phyloP scores from a whole-genome alignment of 2,888 invertebrate species.

The Acanthosepion esculentum region DNA sequence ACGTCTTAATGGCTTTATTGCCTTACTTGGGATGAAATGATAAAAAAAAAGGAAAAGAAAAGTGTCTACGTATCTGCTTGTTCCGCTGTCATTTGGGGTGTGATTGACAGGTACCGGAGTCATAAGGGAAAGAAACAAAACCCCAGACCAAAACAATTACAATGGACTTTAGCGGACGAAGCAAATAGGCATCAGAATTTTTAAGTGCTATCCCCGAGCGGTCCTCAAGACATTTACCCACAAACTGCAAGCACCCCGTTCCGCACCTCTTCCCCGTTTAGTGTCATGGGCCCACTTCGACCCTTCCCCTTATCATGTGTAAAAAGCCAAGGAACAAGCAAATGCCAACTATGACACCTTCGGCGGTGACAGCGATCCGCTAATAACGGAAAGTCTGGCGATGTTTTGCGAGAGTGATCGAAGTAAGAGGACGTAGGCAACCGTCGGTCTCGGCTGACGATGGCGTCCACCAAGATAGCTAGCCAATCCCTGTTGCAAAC shows the following conservation, averaged over 20 bases:
- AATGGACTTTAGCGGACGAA: not conserved
- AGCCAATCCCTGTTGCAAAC: too few species aligned
- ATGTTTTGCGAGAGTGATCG: not conserved
- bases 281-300: not conserved
- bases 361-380: not conserved
- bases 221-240: not conserved
- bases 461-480: too few species aligned
- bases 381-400: not conserved
- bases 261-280: not conserved
- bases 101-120: not conserved
- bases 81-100: not conserved
- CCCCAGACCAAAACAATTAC: not conserved
- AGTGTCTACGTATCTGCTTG: too few species aligned
- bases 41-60: too few species aligned
- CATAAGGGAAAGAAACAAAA: not conserved
- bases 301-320: not conserved
- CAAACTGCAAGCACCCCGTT: not conserved
- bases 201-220: not conserved
- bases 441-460: too few species aligned
- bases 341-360: not conserved
- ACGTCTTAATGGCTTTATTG: too few species aligned
- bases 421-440: not conserved
- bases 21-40: too few species aligned
- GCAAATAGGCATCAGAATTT: not conserved
- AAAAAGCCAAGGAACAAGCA: not conserved